Evolutionary conservation across 2,888 invertebrate species (phyloP), one percentile per base, ranked within the genome.

Genomic region (Congeria kusceri): DNA sequence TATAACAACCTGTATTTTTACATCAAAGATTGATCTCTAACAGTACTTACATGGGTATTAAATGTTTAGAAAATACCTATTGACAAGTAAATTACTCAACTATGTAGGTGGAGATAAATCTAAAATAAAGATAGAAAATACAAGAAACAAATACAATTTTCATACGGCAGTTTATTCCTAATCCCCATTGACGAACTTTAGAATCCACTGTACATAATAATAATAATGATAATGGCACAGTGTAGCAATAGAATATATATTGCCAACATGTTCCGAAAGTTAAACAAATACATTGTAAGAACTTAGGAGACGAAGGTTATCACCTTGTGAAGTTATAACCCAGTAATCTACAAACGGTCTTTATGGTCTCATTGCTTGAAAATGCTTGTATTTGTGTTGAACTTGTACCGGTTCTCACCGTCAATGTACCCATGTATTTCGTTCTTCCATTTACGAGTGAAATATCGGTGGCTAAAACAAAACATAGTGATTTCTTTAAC

Each of bases 91-190:
- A 9, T 39, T 11, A 39, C 39, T 39, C 39, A 39, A 39, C 39
- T 13, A 39, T 15, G 9, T 39, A 9, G 9, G 3, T 15, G 39
- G 9, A 39, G 15, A 39, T 39, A 39, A 39, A 39, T 1, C 1
- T 39, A 1, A 9, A 39, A 39, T 5, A 11, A 39, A 39, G 39
- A 39, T 39, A 15, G 39, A 39, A n/a, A n/a, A n/a, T n/a, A n/a
- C n/a, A n/a, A n/a, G n/a, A n/a, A 23, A 25, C 11, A 53, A n/a
- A n/a, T 23, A 23, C 1, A 9, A 20, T n/a, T 15, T n/a, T 2
- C 53, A 53, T 53, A 53, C 53, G 53, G 25, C 53, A 53, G 25
- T 53, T 53, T 13, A 53, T 53, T n/a, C 53, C 53, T 23, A 23
- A 53, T 3, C n/a, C 25, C 25, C 9, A n/a, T 25, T 20, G 4